Base-by-base conservation (phyloP, 2,888 invertebrate species). In the Dorcus parallelipipedus region DNA sequence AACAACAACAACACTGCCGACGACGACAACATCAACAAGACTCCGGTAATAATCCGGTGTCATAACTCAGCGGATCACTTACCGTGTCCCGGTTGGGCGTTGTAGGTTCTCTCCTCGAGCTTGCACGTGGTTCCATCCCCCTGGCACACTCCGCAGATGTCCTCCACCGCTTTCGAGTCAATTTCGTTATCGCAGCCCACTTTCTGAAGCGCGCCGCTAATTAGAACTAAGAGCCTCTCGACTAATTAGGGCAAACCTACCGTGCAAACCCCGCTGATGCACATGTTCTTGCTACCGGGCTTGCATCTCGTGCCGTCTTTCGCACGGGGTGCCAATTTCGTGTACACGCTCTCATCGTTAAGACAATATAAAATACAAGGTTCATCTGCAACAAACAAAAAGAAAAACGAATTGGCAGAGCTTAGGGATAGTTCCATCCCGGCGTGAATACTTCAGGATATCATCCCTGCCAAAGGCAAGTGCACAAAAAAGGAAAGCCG, bases 181-280 rank as follows among this genome's bases (percentile, higher is more conserved):
- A 88, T 78, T 40, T 77, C 76, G 80, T 84, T 84, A 72, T 88
- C 88, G 74, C 88, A 88, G 2, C 87, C 86, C 9, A 88, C 82
- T 71, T 81, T 81, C 87, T 88, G 26, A 9, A 52, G n/a, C 47
- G 43, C 10, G 2, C 26, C 26, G 26, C 41, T 26, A 17, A 58
- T 33, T 47, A 14, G 20, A 9, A 40, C 26, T 9, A 49, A 49
- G 47, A 40, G 14, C 33, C 14, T 51, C 10, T 39, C 20, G 52
- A 42, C 33, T 59, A 38, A 20, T 10, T 10, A 45, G 38, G 45
- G 42, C n/a, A 39, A 26, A 76, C 80, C 76, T 75, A 87, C 87
- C 76, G 80, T 79, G 72, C 87, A 87, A 62, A 79, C 76, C 39
- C 86, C 87, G 59, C 81, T 79, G 63, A 87, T 83, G 71, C 88